phyloP scores from a whole-genome alignment of 2,888 invertebrate genomes.

The Syritta pipiens region DNA sequence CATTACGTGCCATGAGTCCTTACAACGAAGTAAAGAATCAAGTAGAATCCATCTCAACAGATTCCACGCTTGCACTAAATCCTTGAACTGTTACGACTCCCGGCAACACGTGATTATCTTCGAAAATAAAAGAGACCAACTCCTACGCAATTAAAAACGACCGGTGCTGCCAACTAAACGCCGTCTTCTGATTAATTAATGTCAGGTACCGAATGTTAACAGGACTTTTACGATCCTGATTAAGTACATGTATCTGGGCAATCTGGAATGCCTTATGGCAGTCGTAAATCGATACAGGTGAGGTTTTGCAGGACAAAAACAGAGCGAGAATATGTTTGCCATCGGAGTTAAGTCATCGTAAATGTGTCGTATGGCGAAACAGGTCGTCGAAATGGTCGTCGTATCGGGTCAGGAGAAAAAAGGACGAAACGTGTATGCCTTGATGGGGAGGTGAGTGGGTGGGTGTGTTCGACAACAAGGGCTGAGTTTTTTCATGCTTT shows the following conservation, averaged over 20 bases:
- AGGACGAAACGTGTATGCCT: no score
- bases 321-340: not conserved
- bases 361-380: no score
- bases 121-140: not conserved
- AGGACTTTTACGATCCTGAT: constrained; percentile 37
- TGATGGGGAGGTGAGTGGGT: not conserved
- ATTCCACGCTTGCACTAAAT: no score
- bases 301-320: constrained; percentile 8
- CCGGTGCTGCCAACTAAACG: not conserved
- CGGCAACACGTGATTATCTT: not conserved
- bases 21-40: no score
- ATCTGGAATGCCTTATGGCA: constrained; percentile 25
- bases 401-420: not conserved
- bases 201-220: constrained; percentile 20
- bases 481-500: no score
- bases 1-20: not conserved
- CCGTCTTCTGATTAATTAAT: constrained; percentile 36
- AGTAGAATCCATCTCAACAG: no score
- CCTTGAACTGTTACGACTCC: not conserved
- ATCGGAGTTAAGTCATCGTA: not conserved
- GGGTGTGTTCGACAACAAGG: no score
- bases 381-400: no score
- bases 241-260: constrained; percentile 12
- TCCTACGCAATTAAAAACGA: not conserved
- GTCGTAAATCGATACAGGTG: constrained; percentile 42